Evolutionary conservation across 2,797 vertebrate genomes (phyloP), one percentile per base, ranked within the genome.

Genomic region (Microchirus variegatus): DNA sequence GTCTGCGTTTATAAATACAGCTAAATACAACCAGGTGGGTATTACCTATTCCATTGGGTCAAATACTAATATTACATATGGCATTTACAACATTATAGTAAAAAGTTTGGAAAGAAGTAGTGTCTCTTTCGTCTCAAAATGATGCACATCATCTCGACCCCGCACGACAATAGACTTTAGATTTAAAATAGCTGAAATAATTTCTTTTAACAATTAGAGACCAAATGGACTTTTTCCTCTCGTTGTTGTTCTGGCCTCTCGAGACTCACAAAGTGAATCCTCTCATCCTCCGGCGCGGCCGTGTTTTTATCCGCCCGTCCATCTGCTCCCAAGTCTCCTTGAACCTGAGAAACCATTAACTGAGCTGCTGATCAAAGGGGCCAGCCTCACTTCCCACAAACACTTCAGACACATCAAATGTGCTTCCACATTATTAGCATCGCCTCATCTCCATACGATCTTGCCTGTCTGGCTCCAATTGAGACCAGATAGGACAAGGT

Each of bases 371-470:
- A 91, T 89, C 88, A 89, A 91, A 91, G 87, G 87, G 60, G 38
- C 75, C 75, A 9, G 70, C 57, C 57, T 74, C 65, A 15, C 70
- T 62, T 71, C 73, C 83, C 84, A 64, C 82, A 84, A 84, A 86
- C 89, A 90, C 91, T 90, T 87, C 77, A 82, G 86, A 73, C 83
- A 87, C 88, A 91, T 93, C 89, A 92, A 87, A 92, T 90, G 78
- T 64, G 73, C 59, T 53, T 57, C 62, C 75, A 59, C 48, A 35
- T 84, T 87, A 92, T 91, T 90, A 91, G 83, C 82, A 80, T 81
- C n/a, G 46, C 79, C 83, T 89, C 88, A 91, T 92, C 85, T 92
- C 87, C 90, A 89, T 90, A 82, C 59, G 57, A 56, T 76, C 81
- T 82, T 77, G 75, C 67, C 56, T 81, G 74, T 61, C 45, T 9